Percentiles rank a stretch among this genome's conserved stretches.
These are phyloP conservation scores for Nothura maculosa DNA, from an alignment of 2,797 vertebrate species.

Conservation along the genomic window DNA sequence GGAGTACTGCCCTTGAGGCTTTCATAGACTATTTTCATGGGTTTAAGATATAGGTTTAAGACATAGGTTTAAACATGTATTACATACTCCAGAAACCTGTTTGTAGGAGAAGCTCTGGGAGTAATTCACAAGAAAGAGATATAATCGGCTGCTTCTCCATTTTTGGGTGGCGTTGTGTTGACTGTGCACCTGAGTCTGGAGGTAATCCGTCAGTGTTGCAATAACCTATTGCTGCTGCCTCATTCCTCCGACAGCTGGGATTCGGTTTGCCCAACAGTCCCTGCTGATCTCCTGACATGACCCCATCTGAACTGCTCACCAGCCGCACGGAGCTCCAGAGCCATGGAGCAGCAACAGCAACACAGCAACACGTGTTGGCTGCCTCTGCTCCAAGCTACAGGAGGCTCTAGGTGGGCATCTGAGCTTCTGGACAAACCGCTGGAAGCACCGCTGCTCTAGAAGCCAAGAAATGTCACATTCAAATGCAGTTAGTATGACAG, in stretches of 20 bases:
- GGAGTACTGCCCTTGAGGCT: not conserved
- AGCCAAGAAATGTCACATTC: not conserved
- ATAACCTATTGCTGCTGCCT: not conserved
- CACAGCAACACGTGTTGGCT: not conserved
- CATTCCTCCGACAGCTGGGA: not conserved
- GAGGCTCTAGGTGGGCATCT: accelerated
- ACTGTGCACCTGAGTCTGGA: not conserved
- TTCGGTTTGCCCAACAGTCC: not conserved
- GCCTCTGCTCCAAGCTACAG: no score
- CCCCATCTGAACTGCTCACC: accelerated
- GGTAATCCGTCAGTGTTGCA: not conserved
- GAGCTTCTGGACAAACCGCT: not conserved
- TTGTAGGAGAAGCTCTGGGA: not conserved
- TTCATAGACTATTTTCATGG: not conserved
- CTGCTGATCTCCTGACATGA: not conserved
- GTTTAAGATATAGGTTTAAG: not conserved
- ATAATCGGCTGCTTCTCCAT: not conserved
- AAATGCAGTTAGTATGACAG: not conserved
- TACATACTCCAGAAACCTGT: not conserved
- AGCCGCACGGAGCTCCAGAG: not conserved
- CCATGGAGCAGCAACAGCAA: no score
- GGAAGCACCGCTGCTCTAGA: not conserved
- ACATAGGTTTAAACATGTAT: not conserved
- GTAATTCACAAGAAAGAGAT: not conserved
- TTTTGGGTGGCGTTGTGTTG: not conserved